Evolutionary conservation across 1,140 invertebrate species (phyloP), one percentile per base, ranked within the genome.

Genomic region (Xylocopa sonorina): DNA sequence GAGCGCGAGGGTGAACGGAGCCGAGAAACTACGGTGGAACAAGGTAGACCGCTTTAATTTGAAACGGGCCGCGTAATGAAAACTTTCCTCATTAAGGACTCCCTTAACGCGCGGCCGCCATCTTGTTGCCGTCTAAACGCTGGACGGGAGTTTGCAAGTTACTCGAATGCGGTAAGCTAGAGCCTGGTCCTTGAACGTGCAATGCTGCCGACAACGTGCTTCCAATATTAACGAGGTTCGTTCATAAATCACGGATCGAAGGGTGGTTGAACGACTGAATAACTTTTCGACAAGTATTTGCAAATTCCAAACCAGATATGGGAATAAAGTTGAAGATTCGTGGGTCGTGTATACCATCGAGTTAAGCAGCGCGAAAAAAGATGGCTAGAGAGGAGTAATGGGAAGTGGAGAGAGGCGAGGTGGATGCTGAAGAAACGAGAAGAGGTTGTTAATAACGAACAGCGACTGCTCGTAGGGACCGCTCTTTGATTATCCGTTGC

Each of bases 401-500:
- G 9, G 57, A 50, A 64, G 80, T 73, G 1, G 57, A 6, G 2
- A n/a, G 48, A 77, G 83, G 81, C 27, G 21, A 58, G 3, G n/a
- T 3, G 21, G 21, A 60, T 0, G 18, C 4, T 66, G 53, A 77
- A 80, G 81, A 75, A 84, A 83, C 83, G 58, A 72, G 73, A 76
- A 78, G 84, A 84, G 68, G 80, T 71, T 12, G 68, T 71, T 82
- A 85, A 87, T 77, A 81, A 85, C 62, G 43, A 50, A 55, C 34
- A 53, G 75, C 43, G 43, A 46, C 14, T 14, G 43, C 16, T 3
- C 67, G 64, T 80, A 81, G 85, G 78, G 86, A 88, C 90, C 90
- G 89, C 89, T 92, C 90, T 92, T 91, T 92, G 91, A 92, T 92
- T 92, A 92, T 91, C 89, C 85, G 84, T 86, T 86, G 84, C 78